A percentile compares a stretch with the other conserved stretches of the same genome.
These are phyloP conservation scores for Myrmophylax atrothorax DNA, from an alignment of 2,113 vertebrate species.

Conservation along the genomic window DNA sequence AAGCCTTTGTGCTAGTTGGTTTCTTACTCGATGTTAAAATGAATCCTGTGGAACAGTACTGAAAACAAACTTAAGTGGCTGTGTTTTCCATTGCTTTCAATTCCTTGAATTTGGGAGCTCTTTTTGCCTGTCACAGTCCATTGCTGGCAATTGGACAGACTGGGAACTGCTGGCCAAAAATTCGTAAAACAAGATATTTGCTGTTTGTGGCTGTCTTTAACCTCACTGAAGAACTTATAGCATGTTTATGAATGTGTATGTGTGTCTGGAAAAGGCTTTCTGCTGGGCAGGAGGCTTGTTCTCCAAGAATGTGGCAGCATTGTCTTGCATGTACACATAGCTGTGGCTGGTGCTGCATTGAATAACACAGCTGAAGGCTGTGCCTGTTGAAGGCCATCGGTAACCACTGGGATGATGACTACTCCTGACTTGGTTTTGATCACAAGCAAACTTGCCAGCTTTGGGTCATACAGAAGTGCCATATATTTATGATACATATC, in stretches of 20 bases:
- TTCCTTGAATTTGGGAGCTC: slow-evolving; percentile 12
- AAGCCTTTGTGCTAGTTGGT: slow-evolving; percentile 36
- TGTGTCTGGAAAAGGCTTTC: slow-evolving; percentile 32
- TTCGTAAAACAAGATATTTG: slow-evolving; percentile 9
- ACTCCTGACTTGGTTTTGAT: slow-evolving; percentile 8
- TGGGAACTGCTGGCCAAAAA: slow-evolving; percentile 37
- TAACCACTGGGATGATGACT: slow-evolving; percentile 7
- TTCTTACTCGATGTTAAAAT: slow-evolving; percentile 37
- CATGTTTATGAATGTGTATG: slow-evolving; percentile 20
- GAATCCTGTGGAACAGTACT: slow-evolving; percentile 1
- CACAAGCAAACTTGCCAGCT: slow-evolving; percentile 51
- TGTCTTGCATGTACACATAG: slow-evolving; percentile 55
- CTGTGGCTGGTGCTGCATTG: not conserved
- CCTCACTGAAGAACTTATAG: slow-evolving; percentile 36
- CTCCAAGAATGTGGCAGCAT: slow-evolving; percentile 29
- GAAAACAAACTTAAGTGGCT: slow-evolving; percentile 15
- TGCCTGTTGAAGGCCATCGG: slow-evolving; percentile 3
- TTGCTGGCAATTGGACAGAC: slow-evolving; percentile 64
- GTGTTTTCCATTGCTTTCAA: slow-evolving; percentile 14
- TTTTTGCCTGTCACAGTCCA: slow-evolving; percentile 20
- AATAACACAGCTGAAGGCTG: not conserved
- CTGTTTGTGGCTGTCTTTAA: not conserved
- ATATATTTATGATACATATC: slow-evolving; percentile 75
- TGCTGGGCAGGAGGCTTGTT: slow-evolving; percentile 27
- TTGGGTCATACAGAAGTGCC: slow-evolving; percentile 58